phyloP scores from a whole-genome alignment of 2,113 vertebrate species.

The Mungos mungo region DNA sequence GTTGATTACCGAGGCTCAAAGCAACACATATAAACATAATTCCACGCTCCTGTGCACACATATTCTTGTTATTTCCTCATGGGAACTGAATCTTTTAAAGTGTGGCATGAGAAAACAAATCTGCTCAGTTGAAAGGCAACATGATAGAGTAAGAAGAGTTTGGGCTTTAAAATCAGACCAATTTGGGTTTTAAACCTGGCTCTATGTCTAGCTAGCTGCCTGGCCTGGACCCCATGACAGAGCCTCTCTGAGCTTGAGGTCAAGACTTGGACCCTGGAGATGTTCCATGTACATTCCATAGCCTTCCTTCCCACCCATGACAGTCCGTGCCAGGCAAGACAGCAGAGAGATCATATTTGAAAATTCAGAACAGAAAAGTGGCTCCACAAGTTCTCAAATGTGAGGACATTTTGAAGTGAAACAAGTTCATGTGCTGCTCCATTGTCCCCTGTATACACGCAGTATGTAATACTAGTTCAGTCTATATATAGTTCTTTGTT shows the following conservation, averaged over 20 bases:
- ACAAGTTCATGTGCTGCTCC: neutral
- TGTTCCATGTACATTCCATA: neutral
- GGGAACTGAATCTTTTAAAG: neutral
- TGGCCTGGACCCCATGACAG: neutral
- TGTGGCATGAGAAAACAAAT: neutral
- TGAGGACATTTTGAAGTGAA: neutral
- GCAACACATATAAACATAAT: neutral
- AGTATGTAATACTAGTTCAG: neutral
- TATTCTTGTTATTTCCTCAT: neutral
- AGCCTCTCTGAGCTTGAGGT: neutral
- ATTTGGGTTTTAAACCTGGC: neutral
- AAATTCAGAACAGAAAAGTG: neutral
- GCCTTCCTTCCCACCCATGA: neutral
- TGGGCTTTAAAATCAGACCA: neutral
- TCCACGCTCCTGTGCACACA: neutral
- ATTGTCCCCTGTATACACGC: neutral
- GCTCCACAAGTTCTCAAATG: neutral
- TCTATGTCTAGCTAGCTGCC: neutral
- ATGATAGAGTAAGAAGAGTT: neutral
- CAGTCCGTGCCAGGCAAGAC: neutral
- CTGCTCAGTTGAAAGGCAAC: neutral
- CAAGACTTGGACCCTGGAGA: neutral
- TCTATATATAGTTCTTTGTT: neutral
- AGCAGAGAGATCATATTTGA: neutral
- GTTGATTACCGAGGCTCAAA: neutral